A percentile compares a stretch with the other conserved stretches of the same genome.
phyloP scores from a whole-genome alignment of 2,113 vertebrate species.

The Percopsis transmontana region DNA sequence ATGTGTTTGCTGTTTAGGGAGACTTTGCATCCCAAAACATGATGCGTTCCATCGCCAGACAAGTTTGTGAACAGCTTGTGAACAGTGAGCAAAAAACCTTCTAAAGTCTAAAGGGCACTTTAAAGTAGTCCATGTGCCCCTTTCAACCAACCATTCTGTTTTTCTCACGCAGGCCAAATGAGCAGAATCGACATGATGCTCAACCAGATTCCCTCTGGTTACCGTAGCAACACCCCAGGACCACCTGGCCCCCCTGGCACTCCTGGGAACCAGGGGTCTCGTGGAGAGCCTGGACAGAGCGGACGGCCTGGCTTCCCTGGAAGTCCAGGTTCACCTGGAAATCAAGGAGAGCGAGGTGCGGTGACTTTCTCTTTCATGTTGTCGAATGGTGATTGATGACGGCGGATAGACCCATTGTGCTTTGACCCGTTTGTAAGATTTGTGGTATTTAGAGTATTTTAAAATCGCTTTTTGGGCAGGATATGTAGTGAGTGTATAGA shows the following conservation, averaged over 20 bases:
- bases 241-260: conserved; percentile 89
- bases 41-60: conserved; percentile 97
- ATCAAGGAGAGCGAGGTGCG: conserved; percentile 90
- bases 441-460: no score
- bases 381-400: not conserved
- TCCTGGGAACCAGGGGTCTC: conserved; percentile 83
- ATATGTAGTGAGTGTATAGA: no score
- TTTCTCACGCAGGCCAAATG: conserved; percentile 86
- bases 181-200: conserved; percentile 92
- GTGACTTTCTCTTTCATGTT: not conserved
- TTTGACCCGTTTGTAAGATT: no score
- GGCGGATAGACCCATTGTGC: no score
- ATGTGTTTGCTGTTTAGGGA: conserved; percentile 80
- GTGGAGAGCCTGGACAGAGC: conserved; percentile 89
- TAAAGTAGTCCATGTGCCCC: not conserved
- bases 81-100: conserved; percentile 81
- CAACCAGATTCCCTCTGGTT: conserved; percentile 96
- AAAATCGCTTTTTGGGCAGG: no score
- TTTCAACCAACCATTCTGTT: not conserved
- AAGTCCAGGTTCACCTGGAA: conserved; percentile 87
- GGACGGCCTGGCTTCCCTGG: conserved; percentile 92
- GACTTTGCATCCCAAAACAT: conserved; percentile 95
- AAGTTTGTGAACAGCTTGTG: conserved; percentile 98
- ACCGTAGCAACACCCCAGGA: conserved; percentile 89
- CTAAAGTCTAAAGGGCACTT: not conserved